These are phyloP conservation scores for Tryphoninae sp. DNA, from an alignment of 2,888 invertebrate species.

Conservation along the genomic window DNA sequence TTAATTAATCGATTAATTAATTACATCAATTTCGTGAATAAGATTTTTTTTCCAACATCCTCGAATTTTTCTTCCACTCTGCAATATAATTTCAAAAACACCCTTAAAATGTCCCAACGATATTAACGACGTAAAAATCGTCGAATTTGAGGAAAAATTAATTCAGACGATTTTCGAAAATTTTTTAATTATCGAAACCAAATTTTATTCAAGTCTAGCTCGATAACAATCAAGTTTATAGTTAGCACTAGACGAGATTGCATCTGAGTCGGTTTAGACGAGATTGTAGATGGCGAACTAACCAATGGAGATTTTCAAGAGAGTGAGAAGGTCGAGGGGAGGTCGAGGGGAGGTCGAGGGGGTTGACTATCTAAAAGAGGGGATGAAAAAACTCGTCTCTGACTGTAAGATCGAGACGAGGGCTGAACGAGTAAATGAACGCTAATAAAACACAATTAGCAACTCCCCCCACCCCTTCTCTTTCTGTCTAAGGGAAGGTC, in stretches of 20 bases:
- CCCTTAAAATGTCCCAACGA: neutral
- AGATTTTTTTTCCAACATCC: no score
- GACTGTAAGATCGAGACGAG: constrained; percentile 43
- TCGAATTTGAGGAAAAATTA: no score
- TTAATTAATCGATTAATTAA: neutral
- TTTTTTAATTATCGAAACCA: neutral
- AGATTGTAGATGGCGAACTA: neutral
- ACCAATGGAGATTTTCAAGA: neutral
- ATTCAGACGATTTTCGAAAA: neutral
- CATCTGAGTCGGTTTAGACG: neutral
- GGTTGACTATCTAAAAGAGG: neutral
- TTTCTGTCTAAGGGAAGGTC: constrained; percentile 49
- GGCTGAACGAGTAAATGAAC: constrained; percentile 64
- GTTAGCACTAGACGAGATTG: constrained; percentile 64
- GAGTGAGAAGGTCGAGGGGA: neutral
- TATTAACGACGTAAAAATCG: no score
- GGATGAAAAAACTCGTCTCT: constrained; percentile 28
- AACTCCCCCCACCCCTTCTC: constrained; percentile 60
- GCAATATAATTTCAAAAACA: no score
- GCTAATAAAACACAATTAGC: constrained; percentile 81
- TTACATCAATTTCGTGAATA: no score
- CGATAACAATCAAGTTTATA: constrained; percentile 78
- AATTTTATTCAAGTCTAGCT: constrained; percentile 65
- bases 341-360: neutral
- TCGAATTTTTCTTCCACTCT: no score